phyloP scores from a whole-genome alignment of 2,113 vertebrate genomes.

The Alouatta palliata region DNA sequence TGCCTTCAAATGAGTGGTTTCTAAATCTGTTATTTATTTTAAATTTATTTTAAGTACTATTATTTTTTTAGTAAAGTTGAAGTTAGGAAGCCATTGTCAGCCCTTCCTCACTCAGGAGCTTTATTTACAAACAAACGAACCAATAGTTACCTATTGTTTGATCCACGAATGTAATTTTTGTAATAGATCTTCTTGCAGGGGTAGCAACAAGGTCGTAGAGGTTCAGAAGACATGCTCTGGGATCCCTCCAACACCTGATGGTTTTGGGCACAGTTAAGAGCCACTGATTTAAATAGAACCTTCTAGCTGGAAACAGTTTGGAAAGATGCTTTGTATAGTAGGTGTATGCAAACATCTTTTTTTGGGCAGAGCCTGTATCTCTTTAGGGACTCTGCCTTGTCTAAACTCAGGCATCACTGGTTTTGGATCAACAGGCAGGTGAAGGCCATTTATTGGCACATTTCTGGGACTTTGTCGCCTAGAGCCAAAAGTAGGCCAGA shows the following conservation, averaged over 20 bases:
- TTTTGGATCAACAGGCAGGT: not conserved
- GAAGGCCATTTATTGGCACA: not conserved
- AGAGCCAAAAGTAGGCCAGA: not conserved
- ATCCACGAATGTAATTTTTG: not conserved
- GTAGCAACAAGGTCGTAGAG: not conserved
- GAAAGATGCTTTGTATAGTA: not conserved
- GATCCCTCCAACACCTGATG: not conserved
- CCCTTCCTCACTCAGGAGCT: not conserved
- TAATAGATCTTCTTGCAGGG: not conserved
- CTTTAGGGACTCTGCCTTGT: not conserved
- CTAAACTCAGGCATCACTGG: not conserved
- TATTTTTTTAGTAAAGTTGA: not conserved
- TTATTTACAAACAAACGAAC: not conserved
- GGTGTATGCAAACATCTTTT: not conserved
- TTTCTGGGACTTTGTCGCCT: not conserved
- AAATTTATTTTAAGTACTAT: not conserved
- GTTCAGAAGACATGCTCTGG: not conserved
- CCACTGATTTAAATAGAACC: not conserved
- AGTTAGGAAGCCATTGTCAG: not conserved
- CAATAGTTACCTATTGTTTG: not conserved
- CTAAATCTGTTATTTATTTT: not conserved
- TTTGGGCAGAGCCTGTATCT: not conserved
- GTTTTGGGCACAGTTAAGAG: not conserved
- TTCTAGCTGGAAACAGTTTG: not conserved
- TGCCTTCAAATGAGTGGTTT: not conserved